Conservation (phyloP, 2,888 invertebrate genomes). For the Orthosia gothica region DNA sequence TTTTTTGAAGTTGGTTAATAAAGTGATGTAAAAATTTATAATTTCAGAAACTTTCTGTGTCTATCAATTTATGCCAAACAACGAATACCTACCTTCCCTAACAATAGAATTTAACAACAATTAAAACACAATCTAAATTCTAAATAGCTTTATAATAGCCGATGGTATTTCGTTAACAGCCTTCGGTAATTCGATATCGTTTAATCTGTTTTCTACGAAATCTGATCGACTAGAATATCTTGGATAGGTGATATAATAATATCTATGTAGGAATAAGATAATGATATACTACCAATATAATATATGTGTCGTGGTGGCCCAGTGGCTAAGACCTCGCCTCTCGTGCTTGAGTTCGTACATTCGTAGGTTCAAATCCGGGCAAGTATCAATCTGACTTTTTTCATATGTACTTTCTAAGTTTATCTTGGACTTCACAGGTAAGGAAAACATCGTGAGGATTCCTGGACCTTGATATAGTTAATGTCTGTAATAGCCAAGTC, state of each 20-base stretch:
- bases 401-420: too few species aligned
- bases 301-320: too few species aligned
- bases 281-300: background rate
- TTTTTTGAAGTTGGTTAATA: too few species aligned
- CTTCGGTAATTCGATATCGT: slow-evolving; percentile 47
- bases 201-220: slow-evolving; percentile 46
- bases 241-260: background rate
- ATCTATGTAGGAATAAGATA: too few species aligned
- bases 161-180: slow-evolving; percentile 54
- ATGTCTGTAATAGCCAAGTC: too few species aligned
- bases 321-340: too few species aligned
- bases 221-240: slow-evolving; percentile 21
- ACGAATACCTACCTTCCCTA: slow-evolving; percentile 24
- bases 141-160: slow-evolving; percentile 66
- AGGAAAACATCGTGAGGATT: too few species aligned
- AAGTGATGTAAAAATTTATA: slow-evolving; percentile 22
- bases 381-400: too few species aligned
- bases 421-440: too few species aligned
- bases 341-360: too few species aligned
- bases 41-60: slow-evolving; percentile 29
- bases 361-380: too few species aligned
- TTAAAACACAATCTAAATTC: slow-evolving; percentile 68
- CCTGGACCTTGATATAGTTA: too few species aligned
- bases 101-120: slow-evolving; percentile 63
- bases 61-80: slow-evolving; percentile 56